These are phyloP conservation scores for Peromyscus attwateri DNA, from an alignment of 2,797 vertebrate genomes.

Conservation along the genomic window DNA sequence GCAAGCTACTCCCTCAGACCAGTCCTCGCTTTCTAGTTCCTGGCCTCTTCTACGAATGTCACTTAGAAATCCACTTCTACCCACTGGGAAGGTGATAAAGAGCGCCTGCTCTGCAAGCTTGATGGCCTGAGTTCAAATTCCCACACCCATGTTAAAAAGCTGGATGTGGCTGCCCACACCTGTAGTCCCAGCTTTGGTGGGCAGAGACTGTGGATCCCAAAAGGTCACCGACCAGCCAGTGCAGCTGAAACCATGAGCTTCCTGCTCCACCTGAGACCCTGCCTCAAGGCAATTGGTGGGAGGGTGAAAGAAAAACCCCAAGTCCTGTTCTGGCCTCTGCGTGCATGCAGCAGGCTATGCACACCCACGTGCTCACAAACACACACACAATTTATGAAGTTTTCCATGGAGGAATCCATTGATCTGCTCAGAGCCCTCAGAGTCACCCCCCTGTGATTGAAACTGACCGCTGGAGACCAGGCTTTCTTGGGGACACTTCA, in stretches of 20 bases:
- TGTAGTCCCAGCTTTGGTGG: not conserved
- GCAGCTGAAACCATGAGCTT: not conserved
- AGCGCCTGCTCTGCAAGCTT: not conserved
- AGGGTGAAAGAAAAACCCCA: not conserved
- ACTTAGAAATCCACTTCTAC: not conserved
- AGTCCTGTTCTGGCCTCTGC: not conserved
- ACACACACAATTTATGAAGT: not conserved
- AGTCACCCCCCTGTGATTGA: too few relatives aligned
- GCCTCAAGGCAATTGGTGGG: not conserved
- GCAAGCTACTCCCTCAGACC: not conserved
- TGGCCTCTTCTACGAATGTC: not conserved
- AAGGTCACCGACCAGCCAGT: not conserved
- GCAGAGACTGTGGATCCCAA: not conserved
- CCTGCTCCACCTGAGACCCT: not conserved
- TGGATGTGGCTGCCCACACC: accelerated
- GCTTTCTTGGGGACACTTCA: not conserved
- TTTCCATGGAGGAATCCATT: too few relatives aligned
- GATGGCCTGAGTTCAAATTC: not conserved
- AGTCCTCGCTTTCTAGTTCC: not conserved
- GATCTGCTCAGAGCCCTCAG: not conserved
- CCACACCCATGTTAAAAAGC: not conserved
- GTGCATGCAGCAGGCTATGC: not conserved
- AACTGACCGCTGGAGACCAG: not conserved
- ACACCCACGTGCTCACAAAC: not conserved
- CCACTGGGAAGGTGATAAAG: not conserved